Base-by-base conservation (phyloP, 2,797 vertebrate genomes). In the Sylvilagus floridanus region DNA sequence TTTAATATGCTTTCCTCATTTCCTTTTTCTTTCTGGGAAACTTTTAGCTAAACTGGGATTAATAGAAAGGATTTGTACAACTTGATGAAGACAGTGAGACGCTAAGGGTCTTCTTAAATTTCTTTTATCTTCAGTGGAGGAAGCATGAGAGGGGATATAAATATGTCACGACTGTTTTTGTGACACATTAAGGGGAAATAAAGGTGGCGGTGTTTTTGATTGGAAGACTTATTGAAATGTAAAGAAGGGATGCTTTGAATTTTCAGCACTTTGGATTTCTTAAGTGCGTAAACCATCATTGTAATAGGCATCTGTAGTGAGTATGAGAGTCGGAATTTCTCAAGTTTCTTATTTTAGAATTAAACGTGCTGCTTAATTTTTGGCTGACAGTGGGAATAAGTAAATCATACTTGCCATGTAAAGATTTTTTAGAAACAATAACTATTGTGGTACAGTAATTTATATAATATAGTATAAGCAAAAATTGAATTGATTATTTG, bases 291-390 rank as follows among this genome's bases (percentile, higher is more conserved):
- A 62, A 66, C 14, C 63, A 60, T 69, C 62, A 76, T 63, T 68
- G 35, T 89, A n/a, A n/a, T 47, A 77, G 12, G 30, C 22, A 35
- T 86, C 54, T 69, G 5, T 90, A 66, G 26, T 92, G 47, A 42
- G 37, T 32, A 57, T 30, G 37, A 90, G 42, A 90, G 84, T 57
- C 16, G 32, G 4, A 79, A 5, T 94, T 91, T 84, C 73, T 93
- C 21, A 57, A n/a, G 11, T 73, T 93, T 91, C 37, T 84, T 72
- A 50, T 84, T 88, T 94, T 52, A 72, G 66, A 88, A 88, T 84
- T 87, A 57, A 57, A 57, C 19, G 19, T 57, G 54, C 54, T 57
- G 54, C 19, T 68, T 69, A 79, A 69, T 42, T 75, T 95, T 88
- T 57, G n/a, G 17, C 60, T 68, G n/a, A 88, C 71, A 3, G 12